These are phyloP conservation scores for Silurus glanis DNA, from an alignment of 2,113 vertebrate genomes.

Conservation along the genomic window DNA sequence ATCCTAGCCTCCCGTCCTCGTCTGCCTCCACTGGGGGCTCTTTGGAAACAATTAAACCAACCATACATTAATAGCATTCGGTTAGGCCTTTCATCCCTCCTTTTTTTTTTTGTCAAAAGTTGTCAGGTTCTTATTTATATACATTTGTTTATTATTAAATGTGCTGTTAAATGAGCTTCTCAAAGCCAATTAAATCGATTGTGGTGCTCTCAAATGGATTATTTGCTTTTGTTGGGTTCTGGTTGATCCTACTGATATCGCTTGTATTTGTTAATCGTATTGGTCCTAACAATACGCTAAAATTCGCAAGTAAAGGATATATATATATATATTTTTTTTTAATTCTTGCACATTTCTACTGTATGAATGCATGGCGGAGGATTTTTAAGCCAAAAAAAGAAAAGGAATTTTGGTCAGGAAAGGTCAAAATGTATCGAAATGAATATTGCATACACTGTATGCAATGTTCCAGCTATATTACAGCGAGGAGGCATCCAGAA, in stretches of 20 bases:
- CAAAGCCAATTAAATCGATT: conserved; percentile 65
- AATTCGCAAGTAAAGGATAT: conserved; percentile 31
- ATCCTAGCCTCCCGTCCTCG: conserved; percentile 54
- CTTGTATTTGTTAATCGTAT: conserved; percentile 51
- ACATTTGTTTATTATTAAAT: conserved; percentile 52
- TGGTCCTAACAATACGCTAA: conserved; percentile 44
- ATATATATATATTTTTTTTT: no score
- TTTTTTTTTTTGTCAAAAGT: conserved; percentile 32
- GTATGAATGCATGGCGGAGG: background rate
- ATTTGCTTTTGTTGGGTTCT: conserved; percentile 56
- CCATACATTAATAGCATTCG: conserved; percentile 59
- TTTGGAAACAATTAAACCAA: conserved; percentile 62
- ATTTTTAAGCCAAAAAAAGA: background rate
- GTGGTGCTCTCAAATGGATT: conserved; percentile 59
- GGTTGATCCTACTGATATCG: conserved; percentile 51
- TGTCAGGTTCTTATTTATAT: conserved; percentile 51
- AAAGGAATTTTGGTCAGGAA: background rate
- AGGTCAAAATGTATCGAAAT: conserved; percentile 8
- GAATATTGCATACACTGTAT: background rate
- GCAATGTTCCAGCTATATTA: background rate
- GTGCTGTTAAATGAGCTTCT: conserved; percentile 61
- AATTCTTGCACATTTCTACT: background rate
- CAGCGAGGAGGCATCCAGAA: background rate
- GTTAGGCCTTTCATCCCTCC: conserved; percentile 46
- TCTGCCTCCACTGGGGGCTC: conserved; percentile 55